Percentiles rank a stretch among this genome's conserved stretches.
These are phyloP conservation scores for Ptychoptera contaminata DNA, from an alignment of 2,888 invertebrate species.

Conservation along the genomic window DNA sequence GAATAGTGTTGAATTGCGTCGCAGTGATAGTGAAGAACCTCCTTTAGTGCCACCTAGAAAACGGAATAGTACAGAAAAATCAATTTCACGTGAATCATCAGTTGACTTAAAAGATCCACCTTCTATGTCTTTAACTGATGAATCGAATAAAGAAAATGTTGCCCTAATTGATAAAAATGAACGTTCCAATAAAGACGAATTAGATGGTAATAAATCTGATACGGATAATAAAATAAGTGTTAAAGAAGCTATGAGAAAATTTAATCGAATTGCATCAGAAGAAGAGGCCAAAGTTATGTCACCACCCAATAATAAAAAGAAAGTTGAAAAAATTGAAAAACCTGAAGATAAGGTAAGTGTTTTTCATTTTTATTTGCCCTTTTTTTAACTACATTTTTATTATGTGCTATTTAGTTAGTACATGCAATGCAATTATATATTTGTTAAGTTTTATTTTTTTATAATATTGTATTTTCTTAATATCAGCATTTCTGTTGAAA, in stretches of 20 bases:
- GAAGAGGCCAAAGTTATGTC: slow-evolving; percentile 43
- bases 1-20: neutral
- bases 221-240: slow-evolving; percentile 64
- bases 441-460: slow-evolving; percentile 3
- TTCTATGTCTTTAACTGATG: slow-evolving; percentile 11
- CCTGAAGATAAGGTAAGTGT: slow-evolving; percentile 44
- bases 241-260: slow-evolving; percentile 82
- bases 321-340: slow-evolving; percentile 33
- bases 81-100: slow-evolving; percentile 31
- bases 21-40: neutral
- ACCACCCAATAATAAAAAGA: slow-evolving; percentile 17
- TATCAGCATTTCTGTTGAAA: neutral
- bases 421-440: too few species aligned
- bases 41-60: slow-evolving; percentile 40
- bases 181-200: neutral
- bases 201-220: slow-evolving; percentile 8
- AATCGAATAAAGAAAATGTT: slow-evolving; percentile 22
- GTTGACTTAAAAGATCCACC: slow-evolving; percentile 17
- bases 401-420: neutral
- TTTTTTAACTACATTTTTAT: neutral
- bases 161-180: slow-evolving; percentile 13
- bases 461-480: neutral
- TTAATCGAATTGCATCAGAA: slow-evolving; percentile 81
- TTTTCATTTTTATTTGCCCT: neutral
- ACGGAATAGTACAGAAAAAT: slow-evolving; percentile 19